Base-by-base conservation (phyloP, 2,888 invertebrate genomes). In the Rosalia funebris region DNA sequence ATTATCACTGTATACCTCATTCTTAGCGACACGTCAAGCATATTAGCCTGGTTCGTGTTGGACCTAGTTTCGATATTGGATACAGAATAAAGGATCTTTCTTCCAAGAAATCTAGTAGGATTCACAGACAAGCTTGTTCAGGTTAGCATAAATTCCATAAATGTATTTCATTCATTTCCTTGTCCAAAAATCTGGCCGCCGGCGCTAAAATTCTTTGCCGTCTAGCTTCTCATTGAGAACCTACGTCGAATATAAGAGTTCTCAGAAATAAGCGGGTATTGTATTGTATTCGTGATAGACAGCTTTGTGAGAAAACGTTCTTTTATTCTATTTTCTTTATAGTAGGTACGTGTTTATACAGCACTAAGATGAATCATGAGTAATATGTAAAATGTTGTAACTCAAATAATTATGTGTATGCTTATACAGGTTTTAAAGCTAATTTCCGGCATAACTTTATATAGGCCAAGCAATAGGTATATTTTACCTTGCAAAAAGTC, bases 191-290 rank as follows among this genome's bases (percentile, higher is more conserved):
- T 52, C 50, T 56, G 61, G 69, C 69, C 70, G 68, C 64, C 68
- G 73, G 73, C 73, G 73, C 73, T 71, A 69, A 68, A 66, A 73
- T 73, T 71, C 70, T 57, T 65, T 57, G 57, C 45, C 62, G 70
- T 71, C 71, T 69, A 63, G 61, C 25, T 44, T 19, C 61, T 60
- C 66, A 66, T 66, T 66, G 63, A 66, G 65, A 60, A 63, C 47
- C 55, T 57, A 48, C 46, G 50, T 48, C 39, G 57, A 45, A 52
- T 62, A 62, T 57, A 57, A 57, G 48, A 42, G 46, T 65, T 65
- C 65, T 53, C 37, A 41, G 63, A 63, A 63, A 57, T 37, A 19
- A 53, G 15, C 54, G 48, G 62, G 47, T 34, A 57, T 53, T 54
- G 57, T 57, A 57, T 60, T 62, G 61, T 57, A 53, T 63, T 59